phyloP scores from a whole-genome alignment of 1,140 invertebrate species.

The Heliothis subflexa region DNA sequence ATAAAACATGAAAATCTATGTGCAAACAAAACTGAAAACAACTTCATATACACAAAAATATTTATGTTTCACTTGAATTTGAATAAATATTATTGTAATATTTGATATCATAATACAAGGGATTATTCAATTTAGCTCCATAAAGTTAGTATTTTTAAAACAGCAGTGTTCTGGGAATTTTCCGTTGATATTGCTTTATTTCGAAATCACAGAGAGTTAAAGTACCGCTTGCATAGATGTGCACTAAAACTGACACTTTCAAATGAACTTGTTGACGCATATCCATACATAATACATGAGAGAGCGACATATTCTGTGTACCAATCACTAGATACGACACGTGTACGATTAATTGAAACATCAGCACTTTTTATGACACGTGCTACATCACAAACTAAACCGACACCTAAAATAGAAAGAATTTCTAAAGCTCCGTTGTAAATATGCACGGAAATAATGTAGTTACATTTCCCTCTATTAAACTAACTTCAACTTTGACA shows the following conservation, averaged over 20 bases:
- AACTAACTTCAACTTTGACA: too few species aligned
- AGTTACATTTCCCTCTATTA: too few species aligned
- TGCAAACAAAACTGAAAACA: not conserved
- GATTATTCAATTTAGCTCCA: not conserved
- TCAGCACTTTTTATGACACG: conserved; percentile 1
- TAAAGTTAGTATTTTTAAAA: conserved; percentile 1
- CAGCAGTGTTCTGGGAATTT: not conserved
- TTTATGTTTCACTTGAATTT: conserved; percentile 7
- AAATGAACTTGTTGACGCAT: not conserved
- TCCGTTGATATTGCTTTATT: not conserved
- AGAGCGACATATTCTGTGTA: not conserved
- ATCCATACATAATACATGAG: conserved; percentile 15
- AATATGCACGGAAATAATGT: not conserved
- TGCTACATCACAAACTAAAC: not conserved
- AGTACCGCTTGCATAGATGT: too few species aligned
- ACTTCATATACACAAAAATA: conserved; percentile 3
- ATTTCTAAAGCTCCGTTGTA: too few species aligned
- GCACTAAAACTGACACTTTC: not conserved
- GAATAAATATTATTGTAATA: conserved; percentile 26
- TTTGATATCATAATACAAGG: conserved; percentile 1
- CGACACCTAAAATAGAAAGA: too few species aligned
- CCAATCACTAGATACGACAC: not conserved
- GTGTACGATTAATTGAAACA: conserved; percentile 13
- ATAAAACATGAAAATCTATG: conserved; percentile 6
- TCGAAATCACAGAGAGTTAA: too few species aligned